Evolutionary conservation across 1,140 invertebrate genomes (phyloP), one percentile per base, ranked within the genome.

Genomic region (Drosophila kurseongensis): DNA sequence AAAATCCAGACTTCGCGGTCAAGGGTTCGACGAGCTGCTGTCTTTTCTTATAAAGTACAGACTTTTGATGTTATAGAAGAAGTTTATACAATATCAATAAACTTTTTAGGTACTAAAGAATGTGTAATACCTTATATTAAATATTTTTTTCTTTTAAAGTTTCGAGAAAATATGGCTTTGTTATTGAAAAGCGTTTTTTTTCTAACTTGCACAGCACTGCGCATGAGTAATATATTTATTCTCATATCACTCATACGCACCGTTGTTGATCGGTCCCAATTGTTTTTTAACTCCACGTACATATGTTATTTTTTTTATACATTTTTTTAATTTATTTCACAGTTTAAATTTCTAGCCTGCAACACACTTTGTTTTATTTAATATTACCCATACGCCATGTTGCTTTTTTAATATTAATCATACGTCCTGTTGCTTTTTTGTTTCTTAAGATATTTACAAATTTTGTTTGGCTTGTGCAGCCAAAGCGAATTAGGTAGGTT

Each of bases 1-100:
- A 40, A 29, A 32, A 35, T 14, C n/a, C 5, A 14, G 29, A 4
- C n/a, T 23, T 45, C 7, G 27, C n/a, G 40, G 13, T 44, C 47
- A 67, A 63, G 16, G 59, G 38, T n/a, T 42, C 58, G 36, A 67
- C 36, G 38, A 44, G 10, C 16, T 18, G 13, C 42, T 45, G 8
- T n/a, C 7, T 27, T 35, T 42, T 23, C 27, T 9, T 23, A n/a
- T n/a, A 4, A 27, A 58, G 13, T 29, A n/a, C 10, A 12, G 5
- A 5, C 3, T 32, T 23, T 41, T 27, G 6, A 27, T 7, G 2
- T 4, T 32, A 1, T 3, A 18, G n/a, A 57, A 27, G 6, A 12
- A 38, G 35, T 23, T 41, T 23, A 14, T 27, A 41, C 4, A 12
- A 12, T 14, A 14, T 10, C 0, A 9, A 8, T 12, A 35, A 4